Evolutionary conservation across 2,888 invertebrate species (phyloP), one percentile per base, ranked within the genome.

Genomic region (Sinhomidia bicolor): DNA sequence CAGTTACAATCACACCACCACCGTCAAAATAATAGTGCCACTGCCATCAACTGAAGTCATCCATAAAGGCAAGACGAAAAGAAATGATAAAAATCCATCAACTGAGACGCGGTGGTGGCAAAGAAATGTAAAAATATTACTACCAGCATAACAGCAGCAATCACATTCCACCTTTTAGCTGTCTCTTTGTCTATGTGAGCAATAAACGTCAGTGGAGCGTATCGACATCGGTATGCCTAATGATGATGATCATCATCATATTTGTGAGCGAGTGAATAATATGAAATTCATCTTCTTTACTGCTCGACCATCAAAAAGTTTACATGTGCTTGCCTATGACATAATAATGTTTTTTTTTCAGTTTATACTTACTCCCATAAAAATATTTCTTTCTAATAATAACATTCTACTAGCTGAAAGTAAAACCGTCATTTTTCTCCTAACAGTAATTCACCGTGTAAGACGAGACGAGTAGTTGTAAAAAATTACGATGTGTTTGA

Each of bases 231-330:
- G 36, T 47, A 57, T 47, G 54, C 74, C 54, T 41, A 60, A 74
- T 71, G n/a, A 71, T 41, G 14, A 68, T 41, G n/a, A 68, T 71
- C 12, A 41, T 41, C 36, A 12, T 71, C 17, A 41, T 41, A 17
- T 36, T 1, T 71, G 68, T 36, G 36, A 36, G 36, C 4, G 36
- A 36, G 7, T 36, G n/a, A n/a, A 36, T 36, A 17, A 20, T 65
- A 71, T 71, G 82, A 83, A 83, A 83, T 68, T 83, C 71, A 83
- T 83, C 82, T 83, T 83, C 68, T 71, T 71, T 71, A 20, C 68
- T 23, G 29, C 12, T 74, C 74, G 74, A 57, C 74, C 71, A 74
- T 62, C 44, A 84, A 44, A 71, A 71, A 65, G 44, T 81, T 44
- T 65, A 29, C 47, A 60, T 80, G 7, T 36, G 7, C 36, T 36